Evolutionary conservation across 2,888 invertebrate genomes (phyloP).

Genomic region (Atethmia centrago): DNA sequence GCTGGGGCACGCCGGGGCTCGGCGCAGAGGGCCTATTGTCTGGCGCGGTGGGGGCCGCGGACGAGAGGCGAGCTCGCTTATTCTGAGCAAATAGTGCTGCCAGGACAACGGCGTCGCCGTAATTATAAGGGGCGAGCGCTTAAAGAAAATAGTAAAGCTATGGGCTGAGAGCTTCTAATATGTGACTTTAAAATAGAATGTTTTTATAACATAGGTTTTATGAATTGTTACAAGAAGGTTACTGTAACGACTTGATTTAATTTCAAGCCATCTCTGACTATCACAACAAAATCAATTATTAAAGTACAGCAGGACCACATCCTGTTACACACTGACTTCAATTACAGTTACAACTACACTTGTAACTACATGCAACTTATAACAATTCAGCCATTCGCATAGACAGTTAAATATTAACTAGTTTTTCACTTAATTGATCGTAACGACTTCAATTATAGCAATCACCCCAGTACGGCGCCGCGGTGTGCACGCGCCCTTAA

Average conservation of each 20-base stretch:
- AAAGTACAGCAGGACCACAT: not conserved
- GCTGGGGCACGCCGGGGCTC: not conserved
- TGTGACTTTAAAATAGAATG: not conserved
- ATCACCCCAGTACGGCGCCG: not conserved
- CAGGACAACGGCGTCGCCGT: slow-evolving; percentile 1
- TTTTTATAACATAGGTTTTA: not conserved
- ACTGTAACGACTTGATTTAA: not conserved
- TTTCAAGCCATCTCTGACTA: not conserved
- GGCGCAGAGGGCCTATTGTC: too few relatives aligned
- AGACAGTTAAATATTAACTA: slow-evolving; percentile 8
- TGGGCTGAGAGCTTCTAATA: not conserved
- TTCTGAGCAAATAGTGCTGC: too few relatives aligned
- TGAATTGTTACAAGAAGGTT: not conserved
- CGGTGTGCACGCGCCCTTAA: slow-evolving; percentile 25
- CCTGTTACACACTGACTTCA: too few relatives aligned
- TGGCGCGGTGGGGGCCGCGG: too few relatives aligned
- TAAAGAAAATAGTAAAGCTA: not conserved
- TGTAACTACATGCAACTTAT: not conserved
- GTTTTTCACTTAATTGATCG: slow-evolving; percentile 29
- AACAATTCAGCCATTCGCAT: not conserved
- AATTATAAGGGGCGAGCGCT: not conserved
- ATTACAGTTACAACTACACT: not conserved
- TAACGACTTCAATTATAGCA: slow-evolving; percentile 40
- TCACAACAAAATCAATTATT: not conserved
- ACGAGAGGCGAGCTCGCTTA: too few relatives aligned